Conservation (phyloP, 1,140 invertebrate species). For the Anoplolepis gracilipes region DNA sequence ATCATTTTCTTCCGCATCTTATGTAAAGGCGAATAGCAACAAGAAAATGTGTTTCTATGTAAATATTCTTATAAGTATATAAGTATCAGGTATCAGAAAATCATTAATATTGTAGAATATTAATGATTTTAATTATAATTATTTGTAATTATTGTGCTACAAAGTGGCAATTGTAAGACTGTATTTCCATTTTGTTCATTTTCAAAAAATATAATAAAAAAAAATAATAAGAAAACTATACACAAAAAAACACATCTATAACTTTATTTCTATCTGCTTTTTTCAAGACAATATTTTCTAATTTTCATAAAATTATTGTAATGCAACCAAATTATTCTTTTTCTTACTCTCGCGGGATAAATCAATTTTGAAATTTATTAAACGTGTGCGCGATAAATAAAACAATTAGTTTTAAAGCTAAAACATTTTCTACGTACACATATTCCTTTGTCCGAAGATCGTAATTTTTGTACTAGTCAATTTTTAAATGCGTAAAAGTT, state of each 20-base stretch:
- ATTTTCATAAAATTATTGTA: too few species aligned
- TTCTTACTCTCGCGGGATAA: background rate
- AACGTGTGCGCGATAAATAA: background rate
- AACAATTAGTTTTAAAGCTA: background rate
- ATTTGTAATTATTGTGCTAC: too few species aligned
- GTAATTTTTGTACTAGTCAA: background rate
- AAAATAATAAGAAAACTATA: too few species aligned
- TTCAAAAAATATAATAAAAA: too few species aligned
- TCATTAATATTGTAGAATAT: too few species aligned
- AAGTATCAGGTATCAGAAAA: background rate
- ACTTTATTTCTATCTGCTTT: too few species aligned
- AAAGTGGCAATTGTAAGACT: too few species aligned
- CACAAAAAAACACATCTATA: too few species aligned
- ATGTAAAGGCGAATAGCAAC: too few species aligned
- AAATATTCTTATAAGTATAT: background rate
- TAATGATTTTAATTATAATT: too few species aligned
- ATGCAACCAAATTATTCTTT: background rate
- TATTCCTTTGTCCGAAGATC: background rate
- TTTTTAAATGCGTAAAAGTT: background rate
- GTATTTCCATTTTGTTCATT: too few species aligned
- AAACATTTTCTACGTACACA: background rate
- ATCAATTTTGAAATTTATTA: background rate
- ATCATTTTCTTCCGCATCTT: background rate
- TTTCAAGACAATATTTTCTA: too few species aligned
- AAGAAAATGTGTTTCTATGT: background rate